A percentile compares a stretch with the other conserved stretches of the same genome.
phyloP scores from a whole-genome alignment of 92 coral and sea anemone species.

The Bergia puertoricense region DNA sequence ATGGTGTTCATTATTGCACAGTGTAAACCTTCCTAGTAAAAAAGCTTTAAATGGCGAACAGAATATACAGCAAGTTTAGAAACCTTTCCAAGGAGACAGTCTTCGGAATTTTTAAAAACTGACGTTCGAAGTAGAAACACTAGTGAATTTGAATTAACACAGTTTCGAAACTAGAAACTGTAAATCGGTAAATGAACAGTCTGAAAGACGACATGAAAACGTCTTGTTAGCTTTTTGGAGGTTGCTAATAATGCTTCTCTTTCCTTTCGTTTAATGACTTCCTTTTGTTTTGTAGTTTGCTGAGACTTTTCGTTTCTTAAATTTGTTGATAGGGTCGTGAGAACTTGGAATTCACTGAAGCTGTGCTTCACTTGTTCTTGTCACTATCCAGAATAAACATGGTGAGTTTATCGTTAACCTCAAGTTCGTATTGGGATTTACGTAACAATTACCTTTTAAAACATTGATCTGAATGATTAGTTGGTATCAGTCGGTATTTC shows the following conservation, averaged over 20 bases:
- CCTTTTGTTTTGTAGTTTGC: too few species aligned
- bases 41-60: too few species aligned
- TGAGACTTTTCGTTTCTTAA: not conserved
- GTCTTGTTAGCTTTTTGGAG: too few species aligned
- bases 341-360: constrained; percentile 85
- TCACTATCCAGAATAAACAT: constrained; percentile 84
- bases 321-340: constrained; percentile 66
- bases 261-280: not conserved
- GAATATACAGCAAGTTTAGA: not conserved
- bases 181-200: too few species aligned
- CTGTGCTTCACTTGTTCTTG: constrained; percentile 85
- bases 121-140: too few species aligned
- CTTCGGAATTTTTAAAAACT: not conserved
- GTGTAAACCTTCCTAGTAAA: too few species aligned
- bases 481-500: too few species aligned
- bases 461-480: too few species aligned
- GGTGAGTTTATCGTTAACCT: constrained; percentile 55
- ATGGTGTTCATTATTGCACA: too few species aligned
- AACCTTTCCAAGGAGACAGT: not conserved
- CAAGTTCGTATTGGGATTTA: not conserved
- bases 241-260: not conserved
- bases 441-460: not conserved
- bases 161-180: too few species aligned
- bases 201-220: too few species aligned
- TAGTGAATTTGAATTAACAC: too few species aligned